These are phyloP conservation scores for Arizona elegans DNA, from an alignment of 2,113 vertebrate species.

Conservation along the genomic window DNA sequence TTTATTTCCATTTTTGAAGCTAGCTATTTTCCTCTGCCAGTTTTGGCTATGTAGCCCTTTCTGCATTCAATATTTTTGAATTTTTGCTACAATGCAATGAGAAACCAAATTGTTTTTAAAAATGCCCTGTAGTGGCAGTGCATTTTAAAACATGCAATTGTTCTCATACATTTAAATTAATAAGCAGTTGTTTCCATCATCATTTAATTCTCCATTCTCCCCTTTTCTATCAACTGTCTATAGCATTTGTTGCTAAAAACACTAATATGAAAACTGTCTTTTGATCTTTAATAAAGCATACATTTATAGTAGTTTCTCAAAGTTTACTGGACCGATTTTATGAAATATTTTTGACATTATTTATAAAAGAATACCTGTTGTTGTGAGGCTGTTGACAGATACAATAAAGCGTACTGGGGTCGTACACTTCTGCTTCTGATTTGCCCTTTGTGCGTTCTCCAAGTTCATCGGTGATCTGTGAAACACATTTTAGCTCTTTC, in stretches of 20 bases:
- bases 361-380: constrained; percentile 76
- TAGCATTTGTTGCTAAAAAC: neutral
- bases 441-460: constrained; percentile 53
- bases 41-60: neutral
- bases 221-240: neutral
- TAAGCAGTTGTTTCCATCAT: neutral
- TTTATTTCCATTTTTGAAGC: neutral
- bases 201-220: neutral
- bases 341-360: neutral
- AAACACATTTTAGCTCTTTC: constrained; percentile 51
- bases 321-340: neutral
- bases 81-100: neutral
- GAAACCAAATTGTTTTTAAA: neutral
- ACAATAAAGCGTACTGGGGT: constrained; percentile 80
- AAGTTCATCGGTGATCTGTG: constrained; percentile 31
- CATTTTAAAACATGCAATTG: neutral
- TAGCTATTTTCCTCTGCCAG: neutral
- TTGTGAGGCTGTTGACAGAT: constrained; percentile 87
- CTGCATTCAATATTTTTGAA: neutral
- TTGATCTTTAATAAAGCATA: neutral
- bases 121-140: neutral
- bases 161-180: neutral
- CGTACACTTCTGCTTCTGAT: constrained; percentile 75
- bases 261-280: neutral
- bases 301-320: neutral